Conservation (phyloP, 1,140 invertebrate species). For the Papilio aristodemus region DNA sequence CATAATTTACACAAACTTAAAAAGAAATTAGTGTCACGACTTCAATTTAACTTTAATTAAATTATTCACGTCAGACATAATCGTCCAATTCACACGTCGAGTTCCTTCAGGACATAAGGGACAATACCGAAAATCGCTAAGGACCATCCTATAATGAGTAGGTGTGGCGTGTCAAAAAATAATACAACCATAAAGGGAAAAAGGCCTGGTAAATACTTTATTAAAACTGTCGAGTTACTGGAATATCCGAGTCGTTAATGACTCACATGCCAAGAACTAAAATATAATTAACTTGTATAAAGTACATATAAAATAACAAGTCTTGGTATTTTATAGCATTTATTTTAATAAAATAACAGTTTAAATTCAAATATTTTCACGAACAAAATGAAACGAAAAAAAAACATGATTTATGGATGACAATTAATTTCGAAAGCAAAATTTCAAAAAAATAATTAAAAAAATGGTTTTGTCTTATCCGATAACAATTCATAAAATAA, state of each 20-base stretch:
- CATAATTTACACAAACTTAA: no score
- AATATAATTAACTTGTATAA: background rate
- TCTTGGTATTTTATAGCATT: no score
- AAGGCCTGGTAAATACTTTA: background rate
- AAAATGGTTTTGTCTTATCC: background rate
- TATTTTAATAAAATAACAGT: no score
- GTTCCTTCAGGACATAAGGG: background rate
- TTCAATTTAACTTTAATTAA: slow-evolving; percentile 20
- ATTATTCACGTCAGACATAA: background rate
- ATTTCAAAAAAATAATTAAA: background rate
- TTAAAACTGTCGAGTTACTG: background rate
- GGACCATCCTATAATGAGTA: background rate
- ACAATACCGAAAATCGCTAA: background rate
- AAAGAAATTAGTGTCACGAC: no score
- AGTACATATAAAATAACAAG: no score
- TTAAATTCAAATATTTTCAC: no score
- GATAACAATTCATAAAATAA: slow-evolving; percentile 9
- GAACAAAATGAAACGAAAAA: no score
- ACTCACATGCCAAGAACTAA: background rate
- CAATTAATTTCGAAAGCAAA: background rate
- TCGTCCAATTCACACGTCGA: background rate
- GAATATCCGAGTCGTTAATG: slow-evolving; percentile 12
- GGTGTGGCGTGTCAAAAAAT: slow-evolving; percentile 21
- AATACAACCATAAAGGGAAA: slow-evolving; percentile 4
- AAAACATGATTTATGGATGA: background rate